Conservation (phyloP, 1,140 invertebrate genomes). For the Calliopsis andreniformis region DNA sequence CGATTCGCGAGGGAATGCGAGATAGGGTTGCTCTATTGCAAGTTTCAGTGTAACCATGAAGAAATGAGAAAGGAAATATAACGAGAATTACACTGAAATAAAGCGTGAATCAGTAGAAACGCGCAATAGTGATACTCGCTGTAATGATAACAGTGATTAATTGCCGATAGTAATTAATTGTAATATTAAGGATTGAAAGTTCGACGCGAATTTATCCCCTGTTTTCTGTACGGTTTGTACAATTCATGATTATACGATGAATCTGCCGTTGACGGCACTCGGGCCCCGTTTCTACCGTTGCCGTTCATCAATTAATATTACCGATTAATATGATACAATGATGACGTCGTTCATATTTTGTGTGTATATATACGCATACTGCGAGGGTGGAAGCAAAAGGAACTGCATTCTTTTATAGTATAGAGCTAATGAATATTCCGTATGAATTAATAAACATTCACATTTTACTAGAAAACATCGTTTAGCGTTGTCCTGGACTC, state of each 20-base stretch:
- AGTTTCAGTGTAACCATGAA: neutral
- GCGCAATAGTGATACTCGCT: slow-evolving; percentile 4
- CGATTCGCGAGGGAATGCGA: neutral
- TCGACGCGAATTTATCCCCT: neutral
- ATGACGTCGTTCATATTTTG: slow-evolving; percentile 58
- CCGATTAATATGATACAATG: slow-evolving; percentile 9
- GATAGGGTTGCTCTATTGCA: neutral
- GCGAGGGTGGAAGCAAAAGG: slow-evolving; percentile 45
- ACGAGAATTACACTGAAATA: neutral
- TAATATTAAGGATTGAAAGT: slow-evolving; percentile 45
- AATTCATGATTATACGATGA: neutral
- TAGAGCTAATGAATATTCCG: slow-evolving; percentile 61
- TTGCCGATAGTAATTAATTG: slow-evolving; percentile 22
- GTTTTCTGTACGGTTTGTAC: slow-evolving; percentile 16
- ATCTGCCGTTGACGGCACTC: slow-evolving; percentile 42
- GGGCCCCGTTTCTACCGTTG: slow-evolving; percentile 36
- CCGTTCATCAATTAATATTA: slow-evolving; percentile 22
- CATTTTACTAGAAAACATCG: slow-evolving; percentile 69
- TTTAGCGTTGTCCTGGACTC: neutral
- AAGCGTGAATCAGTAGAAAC: neutral
- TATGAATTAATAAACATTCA: slow-evolving; percentile 71
- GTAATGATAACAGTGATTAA: slow-evolving; percentile 18
- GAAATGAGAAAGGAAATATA: neutral
- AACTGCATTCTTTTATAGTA: slow-evolving; percentile 66
- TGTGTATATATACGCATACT: slow-evolving; percentile 16